Evolutionary conservation across 2,797 vertebrate genomes (phyloP), one percentile per base, ranked within the genome.

Genomic region (Furcifer pardalis): DNA sequence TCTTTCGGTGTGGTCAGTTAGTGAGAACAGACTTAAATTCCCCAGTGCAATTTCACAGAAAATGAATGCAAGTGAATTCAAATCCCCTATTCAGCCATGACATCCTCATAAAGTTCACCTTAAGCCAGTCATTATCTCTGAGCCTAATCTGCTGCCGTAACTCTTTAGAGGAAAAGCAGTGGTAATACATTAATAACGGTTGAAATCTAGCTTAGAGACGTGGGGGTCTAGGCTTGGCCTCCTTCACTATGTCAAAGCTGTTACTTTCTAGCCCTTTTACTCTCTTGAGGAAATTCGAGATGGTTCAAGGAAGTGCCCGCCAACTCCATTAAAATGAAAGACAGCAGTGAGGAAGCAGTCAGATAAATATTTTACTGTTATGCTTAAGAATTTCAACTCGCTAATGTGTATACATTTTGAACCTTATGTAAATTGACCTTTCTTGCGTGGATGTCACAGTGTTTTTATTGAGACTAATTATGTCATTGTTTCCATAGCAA

Each of bases 401-500:
- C 7, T 81, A 1, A 17, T 63, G 5, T 56, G 5, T 66, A 37
- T 79, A 49, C 40, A 73, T 89, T 91, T 90, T 82, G 23, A 12
- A 13, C 56, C 2, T 42, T 86, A 84, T 84, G 49, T 46, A 62
- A 86, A 56, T 10, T 72, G 71, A 5, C 59, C 72, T 44, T 59
- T 69, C 21, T 44, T 15, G 25, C 83, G n/a, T 35, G 37, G 4
- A 12, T 7, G 72, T 90, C 87, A 86, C 76, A 23, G 77, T 77
- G 32, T 74, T 90, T 60, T 59, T 85, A 0, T 56, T 56, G 60
- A 30, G 42, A 1, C 40, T 81, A 37, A 27, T 81, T 89, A 77
- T 80, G 59, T 59, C 49, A 80, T 49, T 85, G 82, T 88, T 91
- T 78, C 85, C 91, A 82, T 72, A 81, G 68, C 86, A 84, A 90